Conservation (phyloP, 1,140 invertebrate genomes). For the Batillaria attramentaria region DNA sequence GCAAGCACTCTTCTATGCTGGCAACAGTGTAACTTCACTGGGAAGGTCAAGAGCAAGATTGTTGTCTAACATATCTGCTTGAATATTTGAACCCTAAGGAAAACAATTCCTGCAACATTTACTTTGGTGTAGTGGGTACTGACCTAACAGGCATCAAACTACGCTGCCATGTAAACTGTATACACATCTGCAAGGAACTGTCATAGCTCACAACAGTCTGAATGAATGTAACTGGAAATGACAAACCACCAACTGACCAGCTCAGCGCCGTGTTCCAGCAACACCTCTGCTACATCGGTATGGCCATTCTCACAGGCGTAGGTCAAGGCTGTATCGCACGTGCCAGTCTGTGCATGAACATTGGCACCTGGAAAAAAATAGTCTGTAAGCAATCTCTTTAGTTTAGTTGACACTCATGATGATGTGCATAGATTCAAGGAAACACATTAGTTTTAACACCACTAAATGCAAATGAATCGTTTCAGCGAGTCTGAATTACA, state of each 20-base stretch:
- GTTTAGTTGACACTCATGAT: too few relatives aligned
- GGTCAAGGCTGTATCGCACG: conserved; percentile 74
- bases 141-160: not conserved
- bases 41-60: too few relatives aligned
- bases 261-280: conserved; percentile 70
- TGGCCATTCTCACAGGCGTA: conserved; percentile 74
- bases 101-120: too few relatives aligned
- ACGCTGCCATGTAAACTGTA: not conserved
- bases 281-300: conserved; percentile 69
- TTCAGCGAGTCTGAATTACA: too few relatives aligned
- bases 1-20: too few relatives aligned
- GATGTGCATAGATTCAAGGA: too few relatives aligned
- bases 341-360: conserved; percentile 94
- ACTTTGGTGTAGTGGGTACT: too few relatives aligned
- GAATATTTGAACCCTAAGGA: too few relatives aligned
- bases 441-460: too few relatives aligned
- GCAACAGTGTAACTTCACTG: too few relatives aligned
- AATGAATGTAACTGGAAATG: not conserved
- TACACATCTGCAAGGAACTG: not conserved
- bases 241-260: conserved; percentile 61
- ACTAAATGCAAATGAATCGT: too few relatives aligned
- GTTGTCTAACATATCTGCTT: too few relatives aligned
- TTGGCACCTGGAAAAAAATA: conserved; percentile 77
- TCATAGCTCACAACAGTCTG: not conserved
- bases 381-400: not conserved